Conservation (phyloP, 2,113 vertebrate genomes). For the Neotoma lepida region DNA sequence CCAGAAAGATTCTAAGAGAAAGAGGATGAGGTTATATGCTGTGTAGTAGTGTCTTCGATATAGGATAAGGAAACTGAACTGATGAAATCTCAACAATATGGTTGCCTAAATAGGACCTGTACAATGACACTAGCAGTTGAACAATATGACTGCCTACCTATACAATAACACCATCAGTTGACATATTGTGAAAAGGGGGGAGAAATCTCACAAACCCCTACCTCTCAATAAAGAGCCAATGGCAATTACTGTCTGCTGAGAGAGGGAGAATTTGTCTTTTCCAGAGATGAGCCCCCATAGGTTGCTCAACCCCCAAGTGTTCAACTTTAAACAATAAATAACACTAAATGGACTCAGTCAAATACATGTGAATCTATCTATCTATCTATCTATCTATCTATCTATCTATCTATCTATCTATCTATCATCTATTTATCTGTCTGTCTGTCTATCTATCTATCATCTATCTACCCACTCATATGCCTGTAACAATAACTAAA, state of each 20-base stretch:
- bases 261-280: not conserved
- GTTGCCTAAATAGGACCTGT: not conserved
- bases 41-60: not conserved
- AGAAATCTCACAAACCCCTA: not conserved
- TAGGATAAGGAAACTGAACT: not conserved
- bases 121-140: not conserved
- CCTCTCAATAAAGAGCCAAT: not conserved
- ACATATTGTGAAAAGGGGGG: not conserved
- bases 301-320: not conserved
- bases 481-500: not conserved
- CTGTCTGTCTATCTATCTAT: not conserved
- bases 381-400: not conserved
- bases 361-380: not conserved
- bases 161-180: not conserved
- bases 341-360: not conserved
- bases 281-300: not conserved
- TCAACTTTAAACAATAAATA: not conserved
- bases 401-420: not conserved
- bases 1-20: not conserved
- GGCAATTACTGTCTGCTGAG: not conserved
- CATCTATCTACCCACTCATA: not conserved
- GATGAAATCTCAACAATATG: not conserved
- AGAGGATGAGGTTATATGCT: not conserved
- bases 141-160: not conserved
- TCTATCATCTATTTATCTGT: too few species aligned